Conservation (phyloP, 2,113 vertebrate species). For the Geococcyx californianus region DNA sequence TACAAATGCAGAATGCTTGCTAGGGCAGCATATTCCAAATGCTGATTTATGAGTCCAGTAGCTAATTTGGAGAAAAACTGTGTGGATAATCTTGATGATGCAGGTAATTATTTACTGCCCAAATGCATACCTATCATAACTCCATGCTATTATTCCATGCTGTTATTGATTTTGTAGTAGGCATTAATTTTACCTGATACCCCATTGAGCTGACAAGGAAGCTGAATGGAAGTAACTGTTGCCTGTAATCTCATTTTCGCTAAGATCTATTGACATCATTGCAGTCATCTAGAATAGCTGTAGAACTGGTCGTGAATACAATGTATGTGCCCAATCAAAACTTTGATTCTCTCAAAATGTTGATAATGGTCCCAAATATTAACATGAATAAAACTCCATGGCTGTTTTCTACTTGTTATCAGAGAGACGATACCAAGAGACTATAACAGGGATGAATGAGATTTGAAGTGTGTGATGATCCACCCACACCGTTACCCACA, state of each 20-base stretch:
- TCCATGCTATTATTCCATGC: not conserved
- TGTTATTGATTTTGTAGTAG: not conserved
- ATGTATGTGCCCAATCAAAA: not conserved
- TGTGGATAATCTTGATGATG: not conserved
- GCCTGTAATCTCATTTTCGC: not conserved
- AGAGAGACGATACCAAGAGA: not conserved
- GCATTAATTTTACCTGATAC: constrained; percentile 12
- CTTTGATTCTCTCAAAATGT: not conserved
- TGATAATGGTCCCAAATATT: not conserved
- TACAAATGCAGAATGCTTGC: not conserved
- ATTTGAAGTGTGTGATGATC: not conserved
- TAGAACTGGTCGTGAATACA: not conserved
- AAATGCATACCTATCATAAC: not conserved
- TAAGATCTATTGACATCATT: not conserved
- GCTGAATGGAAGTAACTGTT: not conserved
- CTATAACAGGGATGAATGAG: not conserved
- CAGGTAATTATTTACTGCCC: not conserved
- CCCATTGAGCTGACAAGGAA: not conserved
- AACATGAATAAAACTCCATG: not conserved
- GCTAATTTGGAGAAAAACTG: not conserved
- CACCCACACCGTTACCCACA: not conserved
- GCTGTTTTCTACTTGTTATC: not conserved
- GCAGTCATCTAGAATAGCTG: not conserved
- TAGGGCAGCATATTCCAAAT: not conserved
- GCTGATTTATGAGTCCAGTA: not conserved